phyloP scores from a whole-genome alignment of 2,113 vertebrate genomes.

The Python bivittatus region DNA sequence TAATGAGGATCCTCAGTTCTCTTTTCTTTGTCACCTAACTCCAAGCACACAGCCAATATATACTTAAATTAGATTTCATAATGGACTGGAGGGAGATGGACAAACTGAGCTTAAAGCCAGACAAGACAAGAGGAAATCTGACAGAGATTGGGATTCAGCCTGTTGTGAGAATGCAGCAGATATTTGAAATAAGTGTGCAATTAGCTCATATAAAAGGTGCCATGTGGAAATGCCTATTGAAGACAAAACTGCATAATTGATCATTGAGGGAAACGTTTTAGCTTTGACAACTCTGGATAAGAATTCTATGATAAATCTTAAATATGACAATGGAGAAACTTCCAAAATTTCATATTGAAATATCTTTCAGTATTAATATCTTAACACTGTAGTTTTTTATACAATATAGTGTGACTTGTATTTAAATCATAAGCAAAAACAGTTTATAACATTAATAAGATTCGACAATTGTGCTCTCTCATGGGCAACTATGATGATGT shows the following conservation, averaged over 20 bases:
- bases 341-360: constrained; percentile 10
- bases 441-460: background rate
- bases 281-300: background rate
- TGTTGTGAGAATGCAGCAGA: background rate
- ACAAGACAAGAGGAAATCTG: background rate
- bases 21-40: background rate
- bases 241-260: background rate
- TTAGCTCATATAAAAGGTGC: background rate
- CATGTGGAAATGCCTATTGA: background rate
- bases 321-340: background rate
- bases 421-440: background rate
- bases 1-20: background rate
- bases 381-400: constrained; percentile 7
- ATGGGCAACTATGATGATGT: background rate
- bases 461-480: background rate
- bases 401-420: constrained; percentile 2
- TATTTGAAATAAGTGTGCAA: background rate
- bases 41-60: background rate
- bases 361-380: constrained; percentile 22
- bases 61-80: background rate
- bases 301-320: background rate
- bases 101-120: background rate
- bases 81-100: background rate
- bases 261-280: background rate
- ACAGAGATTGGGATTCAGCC: background rate